Base-by-base conservation (phyloP, 2,888 invertebrate genomes). In the Sinopyrophorus schimmeli region DNA sequence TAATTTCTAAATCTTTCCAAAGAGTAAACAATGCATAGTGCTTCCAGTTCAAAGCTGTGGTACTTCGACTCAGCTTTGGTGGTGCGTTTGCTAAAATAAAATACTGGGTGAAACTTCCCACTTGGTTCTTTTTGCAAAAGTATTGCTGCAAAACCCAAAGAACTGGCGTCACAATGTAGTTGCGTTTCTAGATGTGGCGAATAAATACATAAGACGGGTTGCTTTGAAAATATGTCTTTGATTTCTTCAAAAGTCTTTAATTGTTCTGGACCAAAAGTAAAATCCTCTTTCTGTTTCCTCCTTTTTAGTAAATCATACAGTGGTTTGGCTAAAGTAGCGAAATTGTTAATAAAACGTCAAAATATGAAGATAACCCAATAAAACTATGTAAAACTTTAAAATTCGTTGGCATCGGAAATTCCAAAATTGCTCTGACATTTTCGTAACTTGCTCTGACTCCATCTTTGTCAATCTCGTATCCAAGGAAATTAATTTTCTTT, bases 31-130 rank as follows among this genome's bases (percentile, higher is more conserved):
- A 65, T 59, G 1, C 61, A 58, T 10, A 63, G 46, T 0, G 56
- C 59, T 41, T 67, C 66, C 3, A 66, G 34, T 26, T 68, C 65
- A 51, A 57, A 66, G 39, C 64, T 63, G 12, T 64, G 62, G 41
- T 59, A 64, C 32, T 57, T 55, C 4, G 58, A 24, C 24, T 65
- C 65, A 0, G 40, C 17, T 0, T 41, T 48, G 3, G 61, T 58
- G 2, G 61, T 62, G 21, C 62, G 42, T 28, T 60, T 60, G 3
- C 63, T 67, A 44, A 59, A 65, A 50, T 60, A 68, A 34, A 59
- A 61, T 7, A 68, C 44, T 1, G 63, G 63, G 3, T 30, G 30
- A 15, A 30, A 30, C 5, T 16, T 15, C 1, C 9, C 9, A 2
- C 7, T 4, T 1, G 1, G 3, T 24, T 44, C 51, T 35, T 51